Conservation (phyloP, 2,113 vertebrate species). For the Ploceus nigricollis region DNA sequence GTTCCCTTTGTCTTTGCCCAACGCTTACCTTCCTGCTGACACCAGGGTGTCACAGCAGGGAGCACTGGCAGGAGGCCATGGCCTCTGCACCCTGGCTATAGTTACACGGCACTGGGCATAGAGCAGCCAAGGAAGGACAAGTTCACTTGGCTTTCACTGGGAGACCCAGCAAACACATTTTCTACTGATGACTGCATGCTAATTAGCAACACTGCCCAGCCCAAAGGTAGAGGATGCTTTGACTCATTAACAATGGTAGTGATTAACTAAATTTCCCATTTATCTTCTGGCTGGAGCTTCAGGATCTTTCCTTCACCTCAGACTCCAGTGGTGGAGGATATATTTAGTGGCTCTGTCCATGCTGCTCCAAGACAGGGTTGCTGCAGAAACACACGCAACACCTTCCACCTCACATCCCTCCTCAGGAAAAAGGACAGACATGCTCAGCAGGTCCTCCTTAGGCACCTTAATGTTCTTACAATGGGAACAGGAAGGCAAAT, state of each 20-base stretch:
- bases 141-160: not conserved
- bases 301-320: not conserved
- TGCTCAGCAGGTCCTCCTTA: not conserved
- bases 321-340: not conserved
- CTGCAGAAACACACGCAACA: not conserved
- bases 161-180: not conserved
- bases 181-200: not conserved
- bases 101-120: not conserved
- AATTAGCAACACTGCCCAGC: not conserved
- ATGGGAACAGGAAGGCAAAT: not conserved
- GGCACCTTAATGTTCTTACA: not conserved
- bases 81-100: not conserved
- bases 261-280: not conserved
- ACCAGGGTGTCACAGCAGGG: not conserved
- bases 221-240: not conserved
- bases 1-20: conserved; percentile 36
- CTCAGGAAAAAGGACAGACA: not conserved
- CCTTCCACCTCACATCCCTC: not conserved
- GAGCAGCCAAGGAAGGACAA: not conserved
- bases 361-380: not conserved
- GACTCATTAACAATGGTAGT: not conserved
- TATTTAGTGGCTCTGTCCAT: not conserved
- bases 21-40: conserved; percentile 10
- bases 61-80: not conserved
- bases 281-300: not conserved